These are phyloP conservation scores for Sphenodon punctatus DNA, from an alignment of 2,797 vertebrate species.

Conservation along the genomic window DNA sequence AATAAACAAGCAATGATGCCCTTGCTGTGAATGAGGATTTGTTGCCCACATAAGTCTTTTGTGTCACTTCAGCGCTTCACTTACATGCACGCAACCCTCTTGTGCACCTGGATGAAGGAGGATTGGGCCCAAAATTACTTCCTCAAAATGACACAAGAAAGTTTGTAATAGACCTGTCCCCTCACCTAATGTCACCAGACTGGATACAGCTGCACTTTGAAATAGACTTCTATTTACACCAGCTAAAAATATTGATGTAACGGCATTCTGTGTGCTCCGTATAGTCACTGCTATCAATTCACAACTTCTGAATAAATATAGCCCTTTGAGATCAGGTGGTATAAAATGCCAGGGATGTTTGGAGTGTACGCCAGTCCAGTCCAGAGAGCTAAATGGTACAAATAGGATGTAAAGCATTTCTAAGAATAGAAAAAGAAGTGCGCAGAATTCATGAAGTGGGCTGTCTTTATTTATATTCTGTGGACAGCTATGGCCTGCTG, in stretches of 20 bases:
- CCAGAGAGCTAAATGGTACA: constrained; percentile 45
- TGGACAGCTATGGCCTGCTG: background rate
- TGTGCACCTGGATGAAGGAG: no score
- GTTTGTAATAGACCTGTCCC: background rate
- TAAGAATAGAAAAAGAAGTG: constrained; percentile 61
- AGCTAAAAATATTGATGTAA: background rate
- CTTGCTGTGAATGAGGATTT: no score
- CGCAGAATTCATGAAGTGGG: constrained; percentile 3
- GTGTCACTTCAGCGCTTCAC: no score
- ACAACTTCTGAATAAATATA: constrained; percentile 53
- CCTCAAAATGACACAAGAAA: background rate
- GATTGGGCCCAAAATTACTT: background rate
- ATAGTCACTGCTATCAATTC: constrained; percentile 32
- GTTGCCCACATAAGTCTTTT: no score
- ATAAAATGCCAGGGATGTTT: constrained; percentile 51
- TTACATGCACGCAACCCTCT: no score
- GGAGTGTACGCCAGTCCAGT: constrained; percentile 26
- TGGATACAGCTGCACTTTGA: background rate
- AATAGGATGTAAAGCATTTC: constrained; percentile 47
- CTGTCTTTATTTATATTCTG: constrained; percentile 23
- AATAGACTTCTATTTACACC: background rate
- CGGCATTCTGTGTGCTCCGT: background rate
- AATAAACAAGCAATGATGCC: no score
- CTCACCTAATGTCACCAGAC: background rate
- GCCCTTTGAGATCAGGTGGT: constrained; percentile 27